Evolutionary conservation across 2,888 invertebrate genomes (phyloP).

Genomic region (Seladonia tumulorum): DNA sequence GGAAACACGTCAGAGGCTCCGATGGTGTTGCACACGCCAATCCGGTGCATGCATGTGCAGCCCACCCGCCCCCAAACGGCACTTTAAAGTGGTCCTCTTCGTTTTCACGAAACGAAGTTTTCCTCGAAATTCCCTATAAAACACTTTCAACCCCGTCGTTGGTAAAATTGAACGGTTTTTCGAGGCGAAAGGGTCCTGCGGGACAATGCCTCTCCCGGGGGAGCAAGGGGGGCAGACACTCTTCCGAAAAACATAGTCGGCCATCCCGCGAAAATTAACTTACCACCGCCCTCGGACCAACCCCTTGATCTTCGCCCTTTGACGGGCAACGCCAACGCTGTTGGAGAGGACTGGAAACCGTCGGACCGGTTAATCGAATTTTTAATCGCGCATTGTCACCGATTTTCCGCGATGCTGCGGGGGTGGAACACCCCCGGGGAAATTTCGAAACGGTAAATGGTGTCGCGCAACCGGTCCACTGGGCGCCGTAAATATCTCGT

Average conservation of each 20-base stretch:
- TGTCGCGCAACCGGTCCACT: background rate
- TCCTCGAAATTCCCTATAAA: constrained; percentile 12
- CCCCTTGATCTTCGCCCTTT: background rate
- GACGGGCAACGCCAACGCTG: background rate
- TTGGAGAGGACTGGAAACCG: background rate
- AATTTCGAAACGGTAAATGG: constrained; percentile 30
- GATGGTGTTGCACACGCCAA: background rate
- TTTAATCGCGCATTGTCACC: constrained; percentile 9
- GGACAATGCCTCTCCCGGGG: background rate
- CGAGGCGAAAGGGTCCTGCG: background rate
- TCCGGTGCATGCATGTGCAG: background rate
- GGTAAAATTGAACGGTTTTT: constrained; percentile 26
- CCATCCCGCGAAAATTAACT: background rate
- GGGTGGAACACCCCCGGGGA: constrained; percentile 22
- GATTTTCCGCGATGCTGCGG: background rate
- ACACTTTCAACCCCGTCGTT: background rate
- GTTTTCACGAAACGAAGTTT: constrained; percentile 30
- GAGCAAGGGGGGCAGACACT: background rate
- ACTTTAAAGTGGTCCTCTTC: constrained; percentile 21
- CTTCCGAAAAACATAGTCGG: background rate
- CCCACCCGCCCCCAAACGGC: background rate
- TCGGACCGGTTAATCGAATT: background rate
- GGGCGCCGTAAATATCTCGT: constrained; percentile 31
- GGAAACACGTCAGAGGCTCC: constrained; percentile 16
- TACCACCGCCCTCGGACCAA: background rate